phyloP scores from a whole-genome alignment of 2,888 invertebrate genomes.

The Achlya flavicornis region DNA sequence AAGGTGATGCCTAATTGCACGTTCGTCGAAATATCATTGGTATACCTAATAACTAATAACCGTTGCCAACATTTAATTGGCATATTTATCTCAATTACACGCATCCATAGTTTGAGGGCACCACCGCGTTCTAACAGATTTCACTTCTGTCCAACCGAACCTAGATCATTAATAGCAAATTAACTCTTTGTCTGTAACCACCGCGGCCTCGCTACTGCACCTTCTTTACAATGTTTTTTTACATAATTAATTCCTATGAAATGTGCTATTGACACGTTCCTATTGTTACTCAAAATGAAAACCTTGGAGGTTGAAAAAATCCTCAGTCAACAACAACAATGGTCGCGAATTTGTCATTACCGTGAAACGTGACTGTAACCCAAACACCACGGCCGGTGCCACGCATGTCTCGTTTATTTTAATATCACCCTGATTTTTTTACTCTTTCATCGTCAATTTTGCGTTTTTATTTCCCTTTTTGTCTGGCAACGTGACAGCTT shows the following conservation, averaged over 20 bases:
- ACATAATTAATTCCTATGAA: conserved; percentile 70
- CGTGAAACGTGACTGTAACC: conserved; percentile 72
- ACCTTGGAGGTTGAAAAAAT: conserved; percentile 73
- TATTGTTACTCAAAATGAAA: conserved; percentile 69
- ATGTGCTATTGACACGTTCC: conserved; percentile 73
- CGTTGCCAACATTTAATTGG: conserved; percentile 71
- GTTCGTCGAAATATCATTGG: background rate
- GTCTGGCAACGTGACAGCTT: conserved; percentile 65
- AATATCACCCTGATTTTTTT: conserved; percentile 74
- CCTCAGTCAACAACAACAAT: conserved; percentile 68
- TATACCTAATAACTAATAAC: conserved; percentile 56
- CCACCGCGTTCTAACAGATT: conserved; percentile 64
- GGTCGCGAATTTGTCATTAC: conserved; percentile 77
- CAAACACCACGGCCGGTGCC: conserved; percentile 58
- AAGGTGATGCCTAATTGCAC: conserved; percentile 4
- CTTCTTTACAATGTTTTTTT: conserved; percentile 52
- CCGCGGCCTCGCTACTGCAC: conserved; percentile 35
- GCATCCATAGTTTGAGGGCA: conserved; percentile 78
- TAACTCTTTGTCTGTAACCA: conserved; percentile 55
- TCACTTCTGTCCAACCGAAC: conserved; percentile 77
- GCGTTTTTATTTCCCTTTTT: conserved; percentile 57
- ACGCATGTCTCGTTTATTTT: conserved; percentile 69
- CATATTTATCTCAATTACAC: conserved; percentile 77
- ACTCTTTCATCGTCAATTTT: conserved; percentile 61
- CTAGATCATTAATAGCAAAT: conserved; percentile 68